These are phyloP conservation scores for Geotrupes spiniger DNA, from an alignment of 2,888 invertebrate genomes.

Conservation along the genomic window DNA sequence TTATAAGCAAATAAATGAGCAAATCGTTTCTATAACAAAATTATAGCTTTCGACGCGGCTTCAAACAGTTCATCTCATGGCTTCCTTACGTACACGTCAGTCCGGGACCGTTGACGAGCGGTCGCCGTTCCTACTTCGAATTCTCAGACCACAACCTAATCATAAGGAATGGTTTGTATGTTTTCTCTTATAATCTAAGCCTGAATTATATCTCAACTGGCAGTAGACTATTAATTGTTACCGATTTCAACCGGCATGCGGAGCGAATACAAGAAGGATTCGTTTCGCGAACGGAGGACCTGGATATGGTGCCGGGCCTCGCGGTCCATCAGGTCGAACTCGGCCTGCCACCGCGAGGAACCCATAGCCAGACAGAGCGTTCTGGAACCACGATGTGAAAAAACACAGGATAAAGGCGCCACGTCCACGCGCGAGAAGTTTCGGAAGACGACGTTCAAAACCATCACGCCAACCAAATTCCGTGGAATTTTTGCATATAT, in stretches of 20 bases:
- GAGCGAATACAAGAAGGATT: conserved; percentile 28
- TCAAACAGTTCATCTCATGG: conserved; percentile 89
- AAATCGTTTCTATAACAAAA: too few relatives aligned
- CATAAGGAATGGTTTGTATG: conserved; percentile 64
- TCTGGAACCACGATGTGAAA: conserved; percentile 29
- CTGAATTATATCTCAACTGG: neutral
- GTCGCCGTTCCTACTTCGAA: conserved; percentile 74
- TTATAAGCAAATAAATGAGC: too few relatives aligned
- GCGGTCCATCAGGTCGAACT: conserved; percentile 34
- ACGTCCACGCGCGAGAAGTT: too few relatives aligned
- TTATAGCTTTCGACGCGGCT: conserved; percentile 86
- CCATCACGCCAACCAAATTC: too few relatives aligned
- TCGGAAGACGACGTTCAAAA: too few relatives aligned
- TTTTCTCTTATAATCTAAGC: conserved; percentile 10
- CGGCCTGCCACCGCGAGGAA: conserved; percentile 36
- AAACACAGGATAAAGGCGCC: too few relatives aligned
- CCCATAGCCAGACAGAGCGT: conserved; percentile 21
- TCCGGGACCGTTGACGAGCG: conserved; percentile 66
- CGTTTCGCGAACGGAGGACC: conserved; percentile 36
- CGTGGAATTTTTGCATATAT: too few relatives aligned
- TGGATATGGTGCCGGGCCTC: conserved; percentile 45
- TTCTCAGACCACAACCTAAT: conserved; percentile 72
- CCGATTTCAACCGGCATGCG: too few relatives aligned
- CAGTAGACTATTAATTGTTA: too few relatives aligned
- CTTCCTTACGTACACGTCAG: conserved; percentile 74